Conservation (phyloP, 2,113 vertebrate species). For the Gambusia holbrooki region DNA sequence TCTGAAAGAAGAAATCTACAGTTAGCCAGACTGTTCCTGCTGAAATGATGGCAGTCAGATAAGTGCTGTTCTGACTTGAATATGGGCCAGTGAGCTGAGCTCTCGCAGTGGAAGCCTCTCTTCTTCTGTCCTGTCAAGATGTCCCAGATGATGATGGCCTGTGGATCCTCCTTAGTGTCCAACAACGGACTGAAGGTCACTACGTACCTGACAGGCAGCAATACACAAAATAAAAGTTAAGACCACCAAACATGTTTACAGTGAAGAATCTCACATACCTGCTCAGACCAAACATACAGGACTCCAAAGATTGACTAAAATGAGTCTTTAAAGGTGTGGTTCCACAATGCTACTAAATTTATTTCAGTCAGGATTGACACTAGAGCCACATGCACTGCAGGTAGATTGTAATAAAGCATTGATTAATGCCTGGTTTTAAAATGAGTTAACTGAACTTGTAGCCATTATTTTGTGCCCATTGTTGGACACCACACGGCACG, state of each 20-base stretch:
- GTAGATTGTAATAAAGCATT: too few species aligned
- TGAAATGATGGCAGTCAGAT: too few species aligned
- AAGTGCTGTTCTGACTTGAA: slow-evolving; percentile 88
- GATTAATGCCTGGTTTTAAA: too few species aligned
- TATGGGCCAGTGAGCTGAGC: slow-evolving; percentile 98
- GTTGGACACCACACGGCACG: too few species aligned
- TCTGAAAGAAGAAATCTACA: slow-evolving; percentile 68
- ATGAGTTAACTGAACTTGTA: too few species aligned
- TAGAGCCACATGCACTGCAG: too few species aligned
- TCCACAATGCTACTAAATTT: background rate
- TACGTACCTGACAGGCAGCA: slow-evolving; percentile 83
- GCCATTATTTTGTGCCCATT: too few species aligned
- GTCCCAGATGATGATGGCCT: slow-evolving; percentile 99
- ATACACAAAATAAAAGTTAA: slow-evolving; percentile 18
- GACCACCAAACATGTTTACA: background rate
- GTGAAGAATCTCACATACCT: too few species aligned
- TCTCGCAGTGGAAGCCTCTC: slow-evolving; percentile 98
- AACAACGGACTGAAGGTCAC: slow-evolving; percentile 97
- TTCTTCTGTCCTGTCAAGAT: slow-evolving; percentile 97
- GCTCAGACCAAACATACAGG: too few species aligned
- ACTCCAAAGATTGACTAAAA: background rate
- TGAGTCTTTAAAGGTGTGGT: background rate
- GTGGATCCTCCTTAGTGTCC: slow-evolving; percentile 97
- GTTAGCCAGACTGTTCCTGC: slow-evolving; percentile 2
- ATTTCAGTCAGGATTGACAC: too few species aligned